Evolutionary conservation across 2,113 vertebrate species (phyloP).

Genomic region (Chauna torquata): DNA sequence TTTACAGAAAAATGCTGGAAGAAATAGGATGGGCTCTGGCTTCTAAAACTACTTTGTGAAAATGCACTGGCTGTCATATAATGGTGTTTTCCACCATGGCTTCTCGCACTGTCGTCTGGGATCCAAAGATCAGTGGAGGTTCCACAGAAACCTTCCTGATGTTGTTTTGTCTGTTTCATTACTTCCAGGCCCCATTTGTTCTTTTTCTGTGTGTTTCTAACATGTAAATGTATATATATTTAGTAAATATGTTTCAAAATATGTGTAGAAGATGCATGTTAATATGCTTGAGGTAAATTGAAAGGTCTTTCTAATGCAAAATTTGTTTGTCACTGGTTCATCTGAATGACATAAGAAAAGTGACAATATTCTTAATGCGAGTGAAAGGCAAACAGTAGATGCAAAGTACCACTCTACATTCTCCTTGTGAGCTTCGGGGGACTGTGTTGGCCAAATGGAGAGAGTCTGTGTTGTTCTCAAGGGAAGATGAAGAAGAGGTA

Average conservation of each 20-base stretch:
- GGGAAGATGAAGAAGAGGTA: background rate
- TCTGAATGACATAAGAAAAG: background rate
- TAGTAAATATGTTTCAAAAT: background rate
- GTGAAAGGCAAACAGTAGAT: background rate
- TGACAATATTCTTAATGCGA: no score
- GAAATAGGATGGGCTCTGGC: background rate
- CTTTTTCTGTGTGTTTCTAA: background rate
- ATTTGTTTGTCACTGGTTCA: background rate
- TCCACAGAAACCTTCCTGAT: background rate
- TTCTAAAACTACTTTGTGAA: background rate
- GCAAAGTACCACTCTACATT: background rate
- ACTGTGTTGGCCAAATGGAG: background rate
- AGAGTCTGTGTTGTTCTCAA: fast-evolving
- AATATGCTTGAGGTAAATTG: background rate
- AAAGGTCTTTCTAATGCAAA: background rate
- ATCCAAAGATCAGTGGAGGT: background rate
- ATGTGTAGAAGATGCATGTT: background rate
- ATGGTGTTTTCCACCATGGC: background rate
- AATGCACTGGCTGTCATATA: background rate
- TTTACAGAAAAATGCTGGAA: background rate
- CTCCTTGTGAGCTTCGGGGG: background rate
- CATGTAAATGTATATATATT: background rate
- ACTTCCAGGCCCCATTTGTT: background rate
- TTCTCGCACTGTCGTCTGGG: background rate
- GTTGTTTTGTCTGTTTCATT: background rate